phyloP scores from a whole-genome alignment of 2,888 invertebrate species.

The Zaprionus lineosus region DNA sequence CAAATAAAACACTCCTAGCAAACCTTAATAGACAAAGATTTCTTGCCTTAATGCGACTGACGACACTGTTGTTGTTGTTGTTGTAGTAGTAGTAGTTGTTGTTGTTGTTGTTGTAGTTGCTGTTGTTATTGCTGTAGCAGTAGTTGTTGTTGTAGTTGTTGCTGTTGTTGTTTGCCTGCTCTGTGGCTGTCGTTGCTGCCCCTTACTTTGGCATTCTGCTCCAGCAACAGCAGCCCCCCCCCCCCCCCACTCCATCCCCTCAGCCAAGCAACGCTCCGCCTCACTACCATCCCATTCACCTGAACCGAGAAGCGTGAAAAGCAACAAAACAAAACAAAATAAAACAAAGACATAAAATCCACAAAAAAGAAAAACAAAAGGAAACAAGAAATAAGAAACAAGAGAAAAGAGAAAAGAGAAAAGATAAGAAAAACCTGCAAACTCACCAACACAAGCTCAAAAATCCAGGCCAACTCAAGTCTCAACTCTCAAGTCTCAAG shows the following conservation, averaged over 20 bases:
- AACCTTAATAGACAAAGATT: conserved; percentile 41
- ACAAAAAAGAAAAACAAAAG: background rate
- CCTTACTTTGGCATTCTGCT: background rate
- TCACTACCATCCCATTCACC: conserved; percentile 28
- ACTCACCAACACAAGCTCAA: conserved; percentile 21
- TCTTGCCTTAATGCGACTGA: conserved; percentile 37
- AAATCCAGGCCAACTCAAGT: conserved; percentile 56
- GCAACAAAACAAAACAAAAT: conserved; percentile 31
- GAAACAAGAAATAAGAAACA: conserved; percentile 4
- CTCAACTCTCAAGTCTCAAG: background rate
- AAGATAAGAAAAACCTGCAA: conserved; percentile 39
- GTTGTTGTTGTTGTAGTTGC: conserved; percentile 8
- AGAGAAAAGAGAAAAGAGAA: background rate
- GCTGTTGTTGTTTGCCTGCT: background rate
- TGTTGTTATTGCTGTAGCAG: conserved; percentile 3
- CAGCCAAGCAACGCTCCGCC: no score
- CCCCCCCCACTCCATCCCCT: background rate
- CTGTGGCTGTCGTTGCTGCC: background rate
- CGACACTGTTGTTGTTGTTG: conserved; percentile 19
- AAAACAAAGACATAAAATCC: background rate
- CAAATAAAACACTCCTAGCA: conserved; percentile 2
- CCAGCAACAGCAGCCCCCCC: conserved; percentile 7
- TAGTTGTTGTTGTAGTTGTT: conserved; percentile 5
- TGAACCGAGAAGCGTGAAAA: conserved; percentile 49
- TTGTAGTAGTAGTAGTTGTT: conserved; percentile 3